Evolutionary conservation across 2,797 vertebrate species (phyloP), one percentile per base, ranked within the genome.

Genomic region (Odontamblyopus rebecca): DNA sequence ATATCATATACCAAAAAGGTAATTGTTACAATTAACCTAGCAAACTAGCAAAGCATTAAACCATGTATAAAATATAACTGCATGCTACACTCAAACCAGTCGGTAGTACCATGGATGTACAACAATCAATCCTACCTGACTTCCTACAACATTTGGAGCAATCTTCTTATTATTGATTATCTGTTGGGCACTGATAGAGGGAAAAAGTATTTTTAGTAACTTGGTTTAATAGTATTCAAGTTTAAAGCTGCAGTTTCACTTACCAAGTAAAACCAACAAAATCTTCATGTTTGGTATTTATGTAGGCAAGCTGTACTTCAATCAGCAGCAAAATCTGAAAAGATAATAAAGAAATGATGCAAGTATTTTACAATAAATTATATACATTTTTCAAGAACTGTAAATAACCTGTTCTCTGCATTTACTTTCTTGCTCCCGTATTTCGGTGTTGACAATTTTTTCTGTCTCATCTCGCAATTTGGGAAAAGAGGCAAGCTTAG

Each of bases 271-370:
- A 97, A 74, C 96, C 96, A 73, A 97, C 95, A 86, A 98, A 98
- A 83, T 98, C 97, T 86, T 98, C 96, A 0, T 98, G 96, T 86
- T 97, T 98, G 71, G 96, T 98, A 76, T 98, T 98, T 81, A 98
- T 97, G 80, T 98, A 98, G 73, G 97, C 95, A 15, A 97, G 94
- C 80, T 98, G 97, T 75, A 98, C 95, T 79, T 98, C 95, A 83
- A 98, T 95, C 77, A 96, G 85, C 32, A 98, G 83, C 74, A 96
- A 86, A 63, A 97, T 94, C 97, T 98, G n/a, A 71, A 86, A 8
- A 41, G 67, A 70, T 27, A 68, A 77, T 27, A 75, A 9, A 67
- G 38, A 75, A 48, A 30, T 57, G 27, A 13, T 63, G 4, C 44
- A 30, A 12, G 19, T 13, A 71, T 54, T 44, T n/a, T 61, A 48